Evolutionary conservation across 1,140 invertebrate species (phyloP), one percentile per base, ranked within the genome.

Genomic region (Halesus radiatus): DNA sequence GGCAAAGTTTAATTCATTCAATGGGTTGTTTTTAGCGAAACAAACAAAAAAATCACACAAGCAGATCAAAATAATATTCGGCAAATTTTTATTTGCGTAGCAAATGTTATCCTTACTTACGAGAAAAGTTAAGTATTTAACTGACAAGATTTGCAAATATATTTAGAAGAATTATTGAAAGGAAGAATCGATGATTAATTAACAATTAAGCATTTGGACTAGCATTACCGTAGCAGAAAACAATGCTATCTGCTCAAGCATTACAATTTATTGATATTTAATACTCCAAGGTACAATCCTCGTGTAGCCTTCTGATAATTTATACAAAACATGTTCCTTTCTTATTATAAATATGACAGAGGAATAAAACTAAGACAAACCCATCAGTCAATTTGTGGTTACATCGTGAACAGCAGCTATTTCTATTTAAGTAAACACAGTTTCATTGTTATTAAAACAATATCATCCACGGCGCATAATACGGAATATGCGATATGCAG

Each of bases 311-410:
- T 45, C 1, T 0, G 8, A 3, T 66, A 29, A 23, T 22, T 20
- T 22, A 20, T 60, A 60, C n/a, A n/a, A n/a, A n/a, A n/a, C 54
- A 56, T 56, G 20, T 23, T 60, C 23, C 56, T 22, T 64, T 68
- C 16, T 68, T 37, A 16, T 68, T 68, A 68, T 68, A 50, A 68
- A 68, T 68, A 68, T n/a, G 7, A 72, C 20, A 7, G 68, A 72
- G 50, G 18, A 52, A 54, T 56, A 74, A 56, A 56, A 58, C 20
- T 58, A 73, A 20, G 50, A 52, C 54, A 50, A 66, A 52, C 16
- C 64, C 58, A 62, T 76, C 58, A 68, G 53, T 80, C 50, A 73
- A 80, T 75, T 74, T 80, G 29, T 80, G 62, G 74, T 23, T 70
- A 80, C 60, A 15, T 62, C 45, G 60, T 73, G 52, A 74, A 80